Conservation (phyloP, 1,140 invertebrate species). For the Colletes gigas region DNA sequence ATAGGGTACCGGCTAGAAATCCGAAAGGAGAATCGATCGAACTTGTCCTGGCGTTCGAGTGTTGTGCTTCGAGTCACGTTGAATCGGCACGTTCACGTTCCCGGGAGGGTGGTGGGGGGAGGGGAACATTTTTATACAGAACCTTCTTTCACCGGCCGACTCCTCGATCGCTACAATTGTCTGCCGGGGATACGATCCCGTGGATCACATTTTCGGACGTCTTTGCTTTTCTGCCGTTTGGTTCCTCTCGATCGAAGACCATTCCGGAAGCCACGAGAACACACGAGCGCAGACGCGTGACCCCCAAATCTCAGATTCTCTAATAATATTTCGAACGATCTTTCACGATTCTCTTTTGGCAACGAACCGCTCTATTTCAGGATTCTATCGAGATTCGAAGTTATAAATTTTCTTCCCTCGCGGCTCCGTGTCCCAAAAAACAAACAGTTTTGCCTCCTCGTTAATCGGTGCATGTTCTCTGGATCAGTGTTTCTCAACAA, state of each 20-base stretch:
- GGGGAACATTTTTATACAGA: conserved; percentile 51
- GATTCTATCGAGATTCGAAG: conserved; percentile 36
- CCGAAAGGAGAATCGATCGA: conserved; percentile 68
- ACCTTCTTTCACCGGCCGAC: conserved; percentile 54
- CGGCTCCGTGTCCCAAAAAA: conserved; percentile 47
- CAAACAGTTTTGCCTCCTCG: conserved; percentile 62
- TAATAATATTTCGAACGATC: no score
- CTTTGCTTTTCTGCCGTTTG: background rate
- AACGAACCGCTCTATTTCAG: conserved; percentile 10
- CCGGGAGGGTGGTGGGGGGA: no score
- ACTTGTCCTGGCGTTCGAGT: conserved; percentile 59
- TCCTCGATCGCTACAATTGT: conserved; percentile 29
- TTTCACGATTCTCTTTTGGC: background rate
- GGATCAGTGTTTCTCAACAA: no score
- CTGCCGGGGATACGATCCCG: conserved; percentile 14
- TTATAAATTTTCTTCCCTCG: conserved; percentile 39
- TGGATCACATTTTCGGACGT: conserved; percentile 31
- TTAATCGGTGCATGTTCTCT: conserved; percentile 49
- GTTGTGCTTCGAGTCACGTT: conserved; percentile 66
- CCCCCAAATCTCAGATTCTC: no score
- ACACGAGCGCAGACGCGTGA: no score
- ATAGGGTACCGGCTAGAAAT: conserved; percentile 63
- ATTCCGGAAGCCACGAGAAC: background rate
- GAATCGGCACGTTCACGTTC: conserved; percentile 50
- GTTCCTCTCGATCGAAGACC: no score